These are phyloP conservation scores for Andrena marginata DNA, from an alignment of 2,888 invertebrate genomes.

Conservation along the genomic window DNA sequence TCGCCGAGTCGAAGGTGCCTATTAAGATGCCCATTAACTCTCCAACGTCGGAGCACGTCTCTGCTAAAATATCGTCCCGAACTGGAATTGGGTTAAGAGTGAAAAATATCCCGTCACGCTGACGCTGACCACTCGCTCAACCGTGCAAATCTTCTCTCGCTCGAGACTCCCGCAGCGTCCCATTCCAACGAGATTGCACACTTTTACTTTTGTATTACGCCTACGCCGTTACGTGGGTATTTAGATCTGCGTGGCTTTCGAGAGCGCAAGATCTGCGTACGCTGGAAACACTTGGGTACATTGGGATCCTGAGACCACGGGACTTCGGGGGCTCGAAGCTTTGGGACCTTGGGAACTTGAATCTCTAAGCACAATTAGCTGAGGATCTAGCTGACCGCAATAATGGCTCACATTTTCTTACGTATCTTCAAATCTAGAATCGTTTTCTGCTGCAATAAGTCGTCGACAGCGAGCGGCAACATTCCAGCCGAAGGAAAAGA, in stretches of 20 bases:
- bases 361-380: too few relatives aligned
- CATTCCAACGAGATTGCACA: neutral
- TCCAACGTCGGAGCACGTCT: conserved; percentile 17
- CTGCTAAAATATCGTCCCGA: conserved; percentile 48
- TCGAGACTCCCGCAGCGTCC: neutral
- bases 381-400: too few relatives aligned
- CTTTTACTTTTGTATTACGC: neutral
- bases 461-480: conserved; percentile 10
- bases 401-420: neutral
- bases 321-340: too few relatives aligned
- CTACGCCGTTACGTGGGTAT: neutral
- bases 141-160: conserved; percentile 21
- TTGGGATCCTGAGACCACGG: too few relatives aligned
- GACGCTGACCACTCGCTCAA: conserved; percentile 12
- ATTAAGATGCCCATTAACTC: conserved; percentile 55
- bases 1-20: conserved; percentile 29
- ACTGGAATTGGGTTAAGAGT: conserved; percentile 36
- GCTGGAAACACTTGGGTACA: too few relatives aligned
- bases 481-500: neutral
- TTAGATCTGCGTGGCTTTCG: neutral
- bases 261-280: too few relatives aligned
- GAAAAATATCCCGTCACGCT: conserved; percentile 44
- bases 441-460: neutral
- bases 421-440: neutral
- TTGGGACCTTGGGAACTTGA: too few relatives aligned